phyloP scores from a whole-genome alignment of 53 echinoderm and acorn worm species.

The Holothuria leucospilota region DNA sequence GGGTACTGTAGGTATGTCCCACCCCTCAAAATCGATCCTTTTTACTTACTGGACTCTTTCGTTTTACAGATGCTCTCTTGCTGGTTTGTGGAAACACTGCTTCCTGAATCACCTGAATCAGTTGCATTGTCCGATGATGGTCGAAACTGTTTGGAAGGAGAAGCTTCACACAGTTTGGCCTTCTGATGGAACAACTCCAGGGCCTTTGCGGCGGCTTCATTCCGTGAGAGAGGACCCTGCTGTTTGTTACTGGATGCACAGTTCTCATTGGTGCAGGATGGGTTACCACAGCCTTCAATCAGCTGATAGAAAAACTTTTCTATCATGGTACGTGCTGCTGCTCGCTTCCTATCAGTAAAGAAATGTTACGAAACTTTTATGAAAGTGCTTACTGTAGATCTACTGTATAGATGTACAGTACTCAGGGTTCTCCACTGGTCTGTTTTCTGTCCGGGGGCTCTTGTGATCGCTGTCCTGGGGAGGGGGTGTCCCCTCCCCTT shows the following conservation, averaged over 20 bases:
- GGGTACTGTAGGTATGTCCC: too few relatives aligned
- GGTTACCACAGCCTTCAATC: constrained; percentile 81
- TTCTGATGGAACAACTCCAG: constrained; percentile 87
- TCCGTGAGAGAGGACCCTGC: constrained; percentile 63
- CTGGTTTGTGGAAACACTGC: not conserved
- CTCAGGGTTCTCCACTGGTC: too few relatives aligned
- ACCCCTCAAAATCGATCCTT: not conserved
- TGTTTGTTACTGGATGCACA: constrained; percentile 81
- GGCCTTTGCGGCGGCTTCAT: constrained; percentile 94
- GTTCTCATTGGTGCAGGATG: constrained; percentile 78
- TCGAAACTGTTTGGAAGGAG: constrained; percentile 66
- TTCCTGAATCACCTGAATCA: constrained; percentile 25
- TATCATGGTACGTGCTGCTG: constrained; percentile 81
- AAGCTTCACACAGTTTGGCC: constrained; percentile 82
- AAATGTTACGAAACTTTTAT: too few relatives aligned
- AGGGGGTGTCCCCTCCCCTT: too few relatives aligned
- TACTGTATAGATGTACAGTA: too few relatives aligned
- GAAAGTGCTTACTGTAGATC: too few relatives aligned
- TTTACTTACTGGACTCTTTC: constrained; percentile 17
- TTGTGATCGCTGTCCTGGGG: too few relatives aligned
- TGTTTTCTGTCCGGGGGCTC: too few relatives aligned
- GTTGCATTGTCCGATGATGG: constrained; percentile 32
- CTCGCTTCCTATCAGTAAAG: constrained; percentile 80
- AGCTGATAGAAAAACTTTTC: constrained; percentile 99
- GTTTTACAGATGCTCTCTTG: constrained; percentile 15